These are phyloP conservation scores for Coptodon rendalli DNA, from an alignment of 2,113 vertebrate genomes.

Conservation along the genomic window DNA sequence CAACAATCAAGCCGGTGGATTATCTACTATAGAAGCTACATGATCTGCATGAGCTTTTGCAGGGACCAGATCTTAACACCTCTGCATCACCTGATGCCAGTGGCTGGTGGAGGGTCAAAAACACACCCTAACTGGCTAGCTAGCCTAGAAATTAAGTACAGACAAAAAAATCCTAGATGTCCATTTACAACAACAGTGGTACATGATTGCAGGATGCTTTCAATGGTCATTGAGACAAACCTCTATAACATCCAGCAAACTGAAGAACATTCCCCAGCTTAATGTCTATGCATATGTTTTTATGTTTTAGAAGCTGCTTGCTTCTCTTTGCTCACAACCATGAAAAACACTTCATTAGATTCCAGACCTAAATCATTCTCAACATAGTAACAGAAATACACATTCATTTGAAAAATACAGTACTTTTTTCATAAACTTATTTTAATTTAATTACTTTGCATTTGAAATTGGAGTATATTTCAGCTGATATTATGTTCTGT, in stretches of 20 bases:
- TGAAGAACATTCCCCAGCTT: background rate
- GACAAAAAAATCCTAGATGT: background rate
- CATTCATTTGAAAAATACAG: accelerated
- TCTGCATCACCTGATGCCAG: too few species aligned
- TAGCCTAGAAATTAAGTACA: background rate
- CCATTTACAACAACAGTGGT: background rate
- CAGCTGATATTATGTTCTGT: background rate
- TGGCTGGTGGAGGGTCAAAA: too few species aligned
- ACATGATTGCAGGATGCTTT: background rate
- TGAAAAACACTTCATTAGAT: background rate
- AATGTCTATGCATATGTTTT: background rate
- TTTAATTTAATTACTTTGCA: background rate
- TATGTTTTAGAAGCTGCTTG: background rate
- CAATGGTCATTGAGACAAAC: background rate
- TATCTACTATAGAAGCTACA: background rate
- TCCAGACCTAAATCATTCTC: background rate
- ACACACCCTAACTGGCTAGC: background rate
- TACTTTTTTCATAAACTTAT: background rate
- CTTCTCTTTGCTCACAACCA: background rate
- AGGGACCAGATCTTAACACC: too few species aligned
- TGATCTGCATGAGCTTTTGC: too few species aligned
- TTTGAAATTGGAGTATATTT: background rate
- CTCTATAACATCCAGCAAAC: background rate
- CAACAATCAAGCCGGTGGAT: background rate
- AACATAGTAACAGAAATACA: background rate